Percentiles rank a stretch among this genome's conserved stretches.
Evolutionary conservation across 2,888 invertebrate genomes (phyloP).

Genomic region (Drosophila meridionalis): DNA sequence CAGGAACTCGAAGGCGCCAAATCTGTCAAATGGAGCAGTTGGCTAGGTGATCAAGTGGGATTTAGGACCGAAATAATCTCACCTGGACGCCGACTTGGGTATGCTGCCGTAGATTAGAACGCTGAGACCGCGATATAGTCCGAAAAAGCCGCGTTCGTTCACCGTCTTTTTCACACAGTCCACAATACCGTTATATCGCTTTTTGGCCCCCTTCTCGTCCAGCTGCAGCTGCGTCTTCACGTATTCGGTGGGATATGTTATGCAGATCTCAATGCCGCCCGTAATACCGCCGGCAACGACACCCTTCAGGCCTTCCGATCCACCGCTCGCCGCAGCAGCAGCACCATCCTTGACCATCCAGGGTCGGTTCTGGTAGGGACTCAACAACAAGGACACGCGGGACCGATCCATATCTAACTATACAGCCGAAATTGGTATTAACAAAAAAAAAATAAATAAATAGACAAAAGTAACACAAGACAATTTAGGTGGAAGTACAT

Average conservation of each 20-base stretch:
- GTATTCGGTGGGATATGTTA: constrained; percentile 99
- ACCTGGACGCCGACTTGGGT: constrained; percentile 99
- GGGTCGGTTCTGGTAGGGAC: constrained; percentile 82
- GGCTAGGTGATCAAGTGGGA: constrained; percentile 87
- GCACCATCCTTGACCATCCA: constrained; percentile 90
- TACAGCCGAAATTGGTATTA: not conserved
- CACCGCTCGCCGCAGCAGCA: constrained; percentile 90
- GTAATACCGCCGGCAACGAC: constrained; percentile 98
- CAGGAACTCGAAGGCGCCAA: constrained; percentile 98
- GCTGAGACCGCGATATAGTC: constrained; percentile 97
- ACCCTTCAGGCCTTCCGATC: constrained; percentile 93
- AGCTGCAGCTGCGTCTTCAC: constrained; percentile 99
- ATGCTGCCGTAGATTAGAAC: constrained; percentile 98
- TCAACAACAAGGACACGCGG: constrained; percentile 61
- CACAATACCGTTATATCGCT: constrained; percentile 91
- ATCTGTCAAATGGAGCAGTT: constrained; percentile 87
- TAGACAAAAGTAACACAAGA: not conserved
- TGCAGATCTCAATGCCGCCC: constrained; percentile 99
- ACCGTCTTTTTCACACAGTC: constrained; percentile 98
- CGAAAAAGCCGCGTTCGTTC: constrained; percentile 93
- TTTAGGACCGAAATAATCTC: constrained; percentile 85
- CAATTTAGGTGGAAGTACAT: not conserved
- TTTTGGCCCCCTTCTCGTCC: constrained; percentile 92
- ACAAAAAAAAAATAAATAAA: not conserved
- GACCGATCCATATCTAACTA: constrained; percentile 71